Percentiles rank a stretch among this genome's conserved stretches.
These are phyloP conservation scores for Mormyrus iriodes DNA, from an alignment of 2,113 vertebrate species.

Conservation along the genomic window DNA sequence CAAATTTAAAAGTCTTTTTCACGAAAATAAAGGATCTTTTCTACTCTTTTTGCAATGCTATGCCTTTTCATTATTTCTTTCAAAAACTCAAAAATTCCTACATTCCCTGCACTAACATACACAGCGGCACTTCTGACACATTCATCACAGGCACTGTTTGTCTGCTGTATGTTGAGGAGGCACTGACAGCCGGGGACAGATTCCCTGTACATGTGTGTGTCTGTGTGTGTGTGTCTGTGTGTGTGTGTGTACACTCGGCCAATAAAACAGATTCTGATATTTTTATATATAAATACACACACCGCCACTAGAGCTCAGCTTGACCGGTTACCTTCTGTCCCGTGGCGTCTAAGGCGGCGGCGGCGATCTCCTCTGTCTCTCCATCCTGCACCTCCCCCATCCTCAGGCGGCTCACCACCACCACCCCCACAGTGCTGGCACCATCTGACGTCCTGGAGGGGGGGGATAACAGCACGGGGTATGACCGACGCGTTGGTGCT, in stretches of 20 bases:
- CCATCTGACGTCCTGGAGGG: conserved; percentile 81
- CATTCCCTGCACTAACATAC: neutral
- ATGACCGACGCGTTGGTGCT: conserved; percentile 1
- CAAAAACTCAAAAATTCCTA: neutral
- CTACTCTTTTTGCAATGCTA: neutral
- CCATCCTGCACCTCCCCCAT: conserved; percentile 90
- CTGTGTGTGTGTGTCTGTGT: no score
- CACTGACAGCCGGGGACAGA: neutral
- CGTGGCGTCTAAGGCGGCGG: conserved; percentile 57
- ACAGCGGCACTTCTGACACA: neutral
- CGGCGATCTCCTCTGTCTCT: conserved; percentile 70
- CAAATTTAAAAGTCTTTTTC: neutral
- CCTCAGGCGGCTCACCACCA: conserved; percentile 84
- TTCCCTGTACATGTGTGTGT: neutral
- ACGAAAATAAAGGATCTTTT: no score
- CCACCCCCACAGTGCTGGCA: conserved; percentile 76
- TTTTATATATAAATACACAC: no score
- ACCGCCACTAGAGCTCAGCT: neutral
- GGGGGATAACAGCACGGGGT: neutral
- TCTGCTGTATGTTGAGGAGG: neutral
- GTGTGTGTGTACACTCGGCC: no score
- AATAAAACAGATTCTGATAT: no score
- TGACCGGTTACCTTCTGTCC: conserved; percentile 69
- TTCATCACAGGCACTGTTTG: neutral
- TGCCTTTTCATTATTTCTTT: neutral